These are phyloP conservation scores for Myotis lucifugus DNA, from an alignment of 2,113 vertebrate species.

Conservation along the genomic window DNA sequence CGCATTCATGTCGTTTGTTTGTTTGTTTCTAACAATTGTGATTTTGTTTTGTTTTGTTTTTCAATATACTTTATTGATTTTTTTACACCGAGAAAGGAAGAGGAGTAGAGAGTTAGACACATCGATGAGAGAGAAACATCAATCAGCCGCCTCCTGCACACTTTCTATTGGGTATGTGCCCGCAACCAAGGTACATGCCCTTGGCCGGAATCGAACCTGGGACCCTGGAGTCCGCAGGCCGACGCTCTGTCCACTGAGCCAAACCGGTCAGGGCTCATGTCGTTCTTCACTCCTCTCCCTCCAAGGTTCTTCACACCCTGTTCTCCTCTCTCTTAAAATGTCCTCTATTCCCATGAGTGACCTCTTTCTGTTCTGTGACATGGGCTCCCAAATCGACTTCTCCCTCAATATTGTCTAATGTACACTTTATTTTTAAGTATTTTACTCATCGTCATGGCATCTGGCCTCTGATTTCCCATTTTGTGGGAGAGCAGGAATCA, in stretches of 20 bases:
- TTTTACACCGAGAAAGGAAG: too few relatives aligned
- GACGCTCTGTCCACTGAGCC: too few relatives aligned
- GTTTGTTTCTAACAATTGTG: too few relatives aligned
- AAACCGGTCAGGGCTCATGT: background rate
- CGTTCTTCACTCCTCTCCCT: background rate
- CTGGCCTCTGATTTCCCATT: background rate
- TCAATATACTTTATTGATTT: too few relatives aligned
- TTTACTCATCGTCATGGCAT: background rate
- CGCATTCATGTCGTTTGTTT: background rate
- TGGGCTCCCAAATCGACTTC: background rate
- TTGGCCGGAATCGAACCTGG: too few relatives aligned
- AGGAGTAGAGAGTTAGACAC: too few relatives aligned
- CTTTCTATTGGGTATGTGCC: too few relatives aligned
- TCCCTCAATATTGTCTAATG: background rate
- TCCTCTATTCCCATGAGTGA: background rate
- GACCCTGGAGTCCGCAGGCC: too few relatives aligned
- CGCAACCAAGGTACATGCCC: too few relatives aligned
- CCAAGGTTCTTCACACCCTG: background rate
- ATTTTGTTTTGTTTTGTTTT: too few relatives aligned
- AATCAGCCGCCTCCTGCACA: too few relatives aligned
- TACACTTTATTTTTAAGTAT: background rate
- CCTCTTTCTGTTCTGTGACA: background rate
- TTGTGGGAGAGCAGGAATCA: background rate
- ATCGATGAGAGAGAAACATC: too few relatives aligned
- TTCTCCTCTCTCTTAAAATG: background rate